Base-by-base conservation (phyloP, 2,888 invertebrate genomes). In the Aphelenchoides bicaudatus region DNA sequence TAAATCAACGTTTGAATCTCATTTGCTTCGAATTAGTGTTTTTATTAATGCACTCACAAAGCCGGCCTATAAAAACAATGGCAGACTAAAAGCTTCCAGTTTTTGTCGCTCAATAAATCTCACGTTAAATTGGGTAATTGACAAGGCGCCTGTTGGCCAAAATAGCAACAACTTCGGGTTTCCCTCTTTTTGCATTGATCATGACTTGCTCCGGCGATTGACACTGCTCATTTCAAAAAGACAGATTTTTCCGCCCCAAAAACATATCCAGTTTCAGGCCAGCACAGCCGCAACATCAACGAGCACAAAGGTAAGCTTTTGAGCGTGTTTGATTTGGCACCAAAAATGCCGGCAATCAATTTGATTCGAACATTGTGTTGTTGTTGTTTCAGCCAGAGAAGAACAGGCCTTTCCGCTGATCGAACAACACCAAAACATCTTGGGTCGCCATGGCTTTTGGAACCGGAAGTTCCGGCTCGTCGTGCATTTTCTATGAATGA, bases 401-500 rank as follows among this genome's bases (percentile, higher is more conserved):
- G 46, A 13, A 43, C 43, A 3, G n/a, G n/a, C n/a, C n/a, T n/a
- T n/a, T n/a, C n/a, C n/a, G 43, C 43, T n/a, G 21, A 43, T 10
- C 43, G 43, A 8, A 25, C 43, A 8, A 25, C 21, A 6, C 16
- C 43, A 6, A 43, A 19, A 10, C 21, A 19, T n/a, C 5, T 25
- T 16, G 4, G 8, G 4, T n/a, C 23, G 10, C 51, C 28, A 21
- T 56, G 56, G 56, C n/a, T n/a, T n/a, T 56, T 56, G 23, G 30
- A 56, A 29, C n/a, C 56, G n/a, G 27, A 21, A 58, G 25, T 19
- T 8, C 28, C 56, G 21, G 52, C 50, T n/a, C 21, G 56, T 13
- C 10, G 54, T n/a, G n/a, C 57, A 3, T 23, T 49, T 29, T 53
- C 53, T n/a, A 53, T 53, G 53, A 53, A 53, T 28, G 27, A 53